phyloP scores from a whole-genome alignment of 2,888 invertebrate genomes.

The Drosophila siamana region DNA sequence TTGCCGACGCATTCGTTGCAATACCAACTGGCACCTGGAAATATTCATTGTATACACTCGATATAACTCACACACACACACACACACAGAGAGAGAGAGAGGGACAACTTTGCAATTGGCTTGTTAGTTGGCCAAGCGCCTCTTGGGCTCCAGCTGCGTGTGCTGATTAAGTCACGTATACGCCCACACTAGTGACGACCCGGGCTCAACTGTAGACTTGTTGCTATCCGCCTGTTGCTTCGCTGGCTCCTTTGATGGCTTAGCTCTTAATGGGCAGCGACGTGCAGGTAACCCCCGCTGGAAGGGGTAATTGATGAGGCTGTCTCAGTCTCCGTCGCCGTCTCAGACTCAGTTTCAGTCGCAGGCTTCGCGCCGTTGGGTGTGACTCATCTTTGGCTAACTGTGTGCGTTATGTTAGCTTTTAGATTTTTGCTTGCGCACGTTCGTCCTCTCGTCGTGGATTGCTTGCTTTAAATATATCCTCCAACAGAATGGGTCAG shows the following conservation, averaged over 20 bases:
- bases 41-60: constrained; percentile 45
- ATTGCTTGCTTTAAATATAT: constrained; percentile 41
- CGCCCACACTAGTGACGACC: constrained; percentile 46
- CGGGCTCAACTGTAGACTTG: background rate
- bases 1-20: constrained; percentile 17
- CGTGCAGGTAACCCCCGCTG: constrained; percentile 34
- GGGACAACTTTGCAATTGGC: constrained; percentile 10
- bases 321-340: no score
- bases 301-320: constrained; percentile 64
- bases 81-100: background rate
- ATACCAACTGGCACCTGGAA: constrained; percentile 35
- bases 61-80: constrained; percentile 8
- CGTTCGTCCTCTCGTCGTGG: constrained; percentile 45
- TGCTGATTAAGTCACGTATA: constrained; percentile 73
- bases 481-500: constrained; percentile 38
- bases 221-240: constrained; percentile 50
- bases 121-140: constrained; percentile 23
- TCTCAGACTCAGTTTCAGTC: constrained; percentile 18
- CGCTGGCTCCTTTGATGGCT: constrained; percentile 29
- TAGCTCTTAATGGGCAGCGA: constrained; percentile 48
- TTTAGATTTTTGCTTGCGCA: constrained; percentile 54
- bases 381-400: constrained; percentile 32
- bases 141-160: constrained; percentile 42
- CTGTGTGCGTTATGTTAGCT: constrained; percentile 41
- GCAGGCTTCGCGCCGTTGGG: constrained; percentile 10